Percentiles rank a stretch among this genome's conserved stretches.
These are phyloP conservation scores for Myrmecobius fasciatus DNA, from an alignment of 2,113 vertebrate species.

Conservation along the genomic window DNA sequence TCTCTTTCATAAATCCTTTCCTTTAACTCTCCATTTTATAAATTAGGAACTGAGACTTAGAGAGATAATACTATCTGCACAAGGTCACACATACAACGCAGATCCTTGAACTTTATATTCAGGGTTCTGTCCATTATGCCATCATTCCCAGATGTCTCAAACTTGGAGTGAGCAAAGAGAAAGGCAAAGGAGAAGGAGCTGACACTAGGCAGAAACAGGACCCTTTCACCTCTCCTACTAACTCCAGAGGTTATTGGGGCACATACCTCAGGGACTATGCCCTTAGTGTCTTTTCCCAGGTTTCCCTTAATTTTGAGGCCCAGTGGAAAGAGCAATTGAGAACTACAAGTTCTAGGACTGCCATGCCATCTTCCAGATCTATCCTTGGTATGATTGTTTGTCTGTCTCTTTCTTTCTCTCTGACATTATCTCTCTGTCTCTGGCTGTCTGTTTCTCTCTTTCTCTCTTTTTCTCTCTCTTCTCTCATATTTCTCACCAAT, in stretches of 20 bases:
- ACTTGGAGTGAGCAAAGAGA: too few relatives aligned
- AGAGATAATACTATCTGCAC: not conserved
- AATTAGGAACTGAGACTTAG: conserved; percentile 8
- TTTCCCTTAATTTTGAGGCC: conserved; percentile 44
- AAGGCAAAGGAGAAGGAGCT: not conserved
- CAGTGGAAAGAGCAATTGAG: conserved; percentile 37
- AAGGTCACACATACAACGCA: rapidly evolving
- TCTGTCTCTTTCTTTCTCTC: not conserved
- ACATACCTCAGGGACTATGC: too few relatives aligned
- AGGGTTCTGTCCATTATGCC: not conserved
- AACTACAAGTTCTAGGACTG: conserved; percentile 64
- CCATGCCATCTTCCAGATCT: conserved; percentile 63
- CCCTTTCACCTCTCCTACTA: not conserved
- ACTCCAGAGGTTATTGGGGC: too few relatives aligned
- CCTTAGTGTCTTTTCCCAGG: not conserved
- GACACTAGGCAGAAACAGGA: not conserved
- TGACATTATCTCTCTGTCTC: not conserved
- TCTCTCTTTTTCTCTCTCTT: not conserved
- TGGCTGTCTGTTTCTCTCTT: not conserved
- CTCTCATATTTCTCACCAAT: conserved; percentile 62
- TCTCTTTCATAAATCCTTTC: not conserved
- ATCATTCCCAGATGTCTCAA: not conserved
- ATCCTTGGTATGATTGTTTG: conserved; percentile 69
- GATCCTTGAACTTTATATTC: not conserved
- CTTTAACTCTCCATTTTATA: not conserved